These are phyloP conservation scores for Rhopalosiphum padi DNA, from an alignment of 1,140 invertebrate genomes.

Conservation along the genomic window DNA sequence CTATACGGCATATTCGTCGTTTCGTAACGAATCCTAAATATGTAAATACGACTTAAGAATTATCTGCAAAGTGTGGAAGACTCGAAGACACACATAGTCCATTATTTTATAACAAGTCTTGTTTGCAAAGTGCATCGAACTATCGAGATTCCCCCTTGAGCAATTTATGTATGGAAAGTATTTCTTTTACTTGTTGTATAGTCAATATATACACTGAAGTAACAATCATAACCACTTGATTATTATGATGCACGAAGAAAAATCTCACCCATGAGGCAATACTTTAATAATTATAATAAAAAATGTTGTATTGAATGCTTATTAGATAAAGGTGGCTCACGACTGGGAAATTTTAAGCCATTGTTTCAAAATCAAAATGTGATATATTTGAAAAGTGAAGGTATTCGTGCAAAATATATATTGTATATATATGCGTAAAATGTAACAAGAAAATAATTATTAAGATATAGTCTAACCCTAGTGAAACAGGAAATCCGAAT, in stretches of 20 bases:
- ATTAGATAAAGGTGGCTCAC: slow-evolving; percentile 27
- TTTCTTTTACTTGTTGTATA: slow-evolving; percentile 11
- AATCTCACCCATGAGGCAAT: slow-evolving; percentile 38
- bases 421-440: neutral
- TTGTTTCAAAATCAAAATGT: slow-evolving; percentile 51
- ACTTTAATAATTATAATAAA: slow-evolving; percentile 2
- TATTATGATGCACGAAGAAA: slow-evolving; percentile 31
- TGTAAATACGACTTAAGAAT: neutral
- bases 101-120: slow-evolving; percentile 32
- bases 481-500: neutral
- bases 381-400: slow-evolving; percentile 51
- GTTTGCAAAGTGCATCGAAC: slow-evolving; percentile 52
- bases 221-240: slow-evolving; percentile 39
- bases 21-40: neutral
- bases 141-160: slow-evolving; percentile 38
- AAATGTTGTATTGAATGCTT: slow-evolving; percentile 14
- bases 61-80: neutral
- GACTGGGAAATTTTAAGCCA: slow-evolving; percentile 33
- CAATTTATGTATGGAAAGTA: slow-evolving; percentile 47
- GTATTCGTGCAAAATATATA: slow-evolving; percentile 37
- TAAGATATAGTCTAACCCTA: neutral
- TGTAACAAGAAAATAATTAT: neutral
- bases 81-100: neutral
- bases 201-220: slow-evolving; percentile 28
- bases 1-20: neutral